These are phyloP conservation scores for Vidua chalybeata DNA, from an alignment of 2,113 vertebrate species.

Conservation along the genomic window DNA sequence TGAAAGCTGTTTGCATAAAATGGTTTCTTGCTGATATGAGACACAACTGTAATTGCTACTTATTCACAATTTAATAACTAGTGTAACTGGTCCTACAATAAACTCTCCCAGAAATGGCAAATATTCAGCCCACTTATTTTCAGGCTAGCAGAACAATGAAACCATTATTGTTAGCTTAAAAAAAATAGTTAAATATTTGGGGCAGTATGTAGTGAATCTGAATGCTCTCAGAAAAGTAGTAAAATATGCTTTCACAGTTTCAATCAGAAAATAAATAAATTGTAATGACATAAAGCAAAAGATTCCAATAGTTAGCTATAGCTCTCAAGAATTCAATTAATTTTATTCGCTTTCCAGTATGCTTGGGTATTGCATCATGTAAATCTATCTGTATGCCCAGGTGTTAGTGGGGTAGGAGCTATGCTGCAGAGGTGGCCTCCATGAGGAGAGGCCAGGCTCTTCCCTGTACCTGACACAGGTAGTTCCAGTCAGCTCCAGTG, in stretches of 20 bases:
- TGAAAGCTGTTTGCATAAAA: slow-evolving; percentile 36
- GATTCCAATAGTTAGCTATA: background rate
- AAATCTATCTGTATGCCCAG: background rate
- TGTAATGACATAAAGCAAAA: background rate
- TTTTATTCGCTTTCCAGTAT: background rate
- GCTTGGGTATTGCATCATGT: background rate
- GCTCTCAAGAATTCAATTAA: background rate
- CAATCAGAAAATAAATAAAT: background rate
- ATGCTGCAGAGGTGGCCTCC: background rate
- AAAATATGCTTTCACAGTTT: background rate
- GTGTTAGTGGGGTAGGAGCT: rapidly evolving
- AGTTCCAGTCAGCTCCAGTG: background rate
- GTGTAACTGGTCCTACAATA: slow-evolving; percentile 33
- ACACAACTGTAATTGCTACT: slow-evolving; percentile 17
- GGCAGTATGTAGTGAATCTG: background rate
- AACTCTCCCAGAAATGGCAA: slow-evolving; percentile 44
- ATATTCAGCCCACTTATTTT: slow-evolving; percentile 59
- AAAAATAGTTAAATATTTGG: background rate
- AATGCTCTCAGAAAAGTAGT: background rate
- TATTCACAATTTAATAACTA: slow-evolving; percentile 63
- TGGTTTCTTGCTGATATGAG: slow-evolving; percentile 46
- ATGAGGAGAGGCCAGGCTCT: background rate
- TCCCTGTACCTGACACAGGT: no score
- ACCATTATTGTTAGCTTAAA: background rate
- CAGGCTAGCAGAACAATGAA: background rate